Base-by-base conservation (phyloP, 2,888 invertebrate genomes). In the Bellardia pandia region DNA sequence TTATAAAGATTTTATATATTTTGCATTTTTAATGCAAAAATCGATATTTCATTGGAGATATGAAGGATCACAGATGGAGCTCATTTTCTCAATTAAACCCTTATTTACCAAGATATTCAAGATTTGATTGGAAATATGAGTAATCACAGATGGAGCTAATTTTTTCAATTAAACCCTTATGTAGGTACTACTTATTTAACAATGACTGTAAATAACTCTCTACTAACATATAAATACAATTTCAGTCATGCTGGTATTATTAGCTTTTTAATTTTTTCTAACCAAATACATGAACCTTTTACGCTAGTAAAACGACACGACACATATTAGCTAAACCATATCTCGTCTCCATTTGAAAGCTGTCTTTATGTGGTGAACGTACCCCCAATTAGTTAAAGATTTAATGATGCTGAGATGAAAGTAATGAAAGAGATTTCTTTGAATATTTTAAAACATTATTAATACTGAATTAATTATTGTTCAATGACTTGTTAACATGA, bases 391-490 rank as follows among this genome's bases (percentile, higher is more conserved):
- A 33, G 33, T 30, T 30, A 11, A 37, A 37, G 14, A 72, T 13
- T 64, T 42, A 64, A 16, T 37, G 53, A 14, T n/a, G 58, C n/a
- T 64, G 16, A 37, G 51, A 66, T 30, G 42, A 64, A 71, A 66
- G 51, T 8, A 68, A 58, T 16, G 23, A 30, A 53, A 68, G 30
- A 40, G 40, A 51, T 40, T 33, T 45, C 30, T 71, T 62, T 33
- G 7, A 37, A 62, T 58, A 42, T 58, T 72, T 62, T 3, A 68
- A 74, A 37, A 53, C 84, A 90, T 92, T 92, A 92, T 92, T 92
- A 91, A 93, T 92, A 90, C 89, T 89, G 89, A 90, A 93, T 93
- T 93, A 92, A 91, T 90, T 91, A 93, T 93, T 93, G 93, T 87
- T 90, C 93, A 93, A 89, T 93, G 93, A 92, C 86, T 89, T 79